Percentiles rank a stretch among this genome's conserved stretches.
These are phyloP conservation scores for Lepidocyrtoides sp. DNA, from an alignment of 2,888 invertebrate genomes.

Conservation along the genomic window DNA sequence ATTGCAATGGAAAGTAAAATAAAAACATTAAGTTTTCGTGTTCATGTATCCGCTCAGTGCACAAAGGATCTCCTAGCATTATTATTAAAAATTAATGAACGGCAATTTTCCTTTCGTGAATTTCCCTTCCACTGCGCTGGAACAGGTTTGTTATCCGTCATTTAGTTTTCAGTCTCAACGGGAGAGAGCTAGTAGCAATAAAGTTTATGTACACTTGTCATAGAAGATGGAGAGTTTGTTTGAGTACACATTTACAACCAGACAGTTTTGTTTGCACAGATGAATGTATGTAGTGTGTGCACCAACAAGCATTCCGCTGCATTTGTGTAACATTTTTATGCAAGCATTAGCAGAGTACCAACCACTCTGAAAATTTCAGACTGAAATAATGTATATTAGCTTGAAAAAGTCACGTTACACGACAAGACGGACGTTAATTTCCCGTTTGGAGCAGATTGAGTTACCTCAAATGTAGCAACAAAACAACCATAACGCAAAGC, in stretches of 20 bases:
- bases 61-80: no score
- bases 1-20: no score
- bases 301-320: no score
- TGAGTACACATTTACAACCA: not conserved
- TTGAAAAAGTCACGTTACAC: no score
- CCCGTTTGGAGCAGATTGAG: not conserved
- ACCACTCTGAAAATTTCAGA: no score
- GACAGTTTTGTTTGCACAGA: not conserved
- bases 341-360: not conserved
- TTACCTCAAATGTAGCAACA: not conserved
- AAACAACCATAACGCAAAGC: not conserved
- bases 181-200: not conserved
- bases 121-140: not conserved
- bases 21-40: no score
- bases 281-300: not conserved
- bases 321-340: not conserved
- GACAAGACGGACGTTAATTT: not conserved
- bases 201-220: conserved; percentile 4
- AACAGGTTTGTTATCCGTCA: conserved; percentile 4
- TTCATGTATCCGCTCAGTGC: no score
- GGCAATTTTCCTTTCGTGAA: conserved; percentile 17
- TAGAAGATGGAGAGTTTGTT: not conserved
- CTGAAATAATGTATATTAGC: not conserved
- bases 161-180: not conserved
- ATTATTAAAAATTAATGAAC: conserved; percentile 23